Base-by-base conservation (phyloP, 2,113 vertebrate species). In the Pandion haliaetus region DNA sequence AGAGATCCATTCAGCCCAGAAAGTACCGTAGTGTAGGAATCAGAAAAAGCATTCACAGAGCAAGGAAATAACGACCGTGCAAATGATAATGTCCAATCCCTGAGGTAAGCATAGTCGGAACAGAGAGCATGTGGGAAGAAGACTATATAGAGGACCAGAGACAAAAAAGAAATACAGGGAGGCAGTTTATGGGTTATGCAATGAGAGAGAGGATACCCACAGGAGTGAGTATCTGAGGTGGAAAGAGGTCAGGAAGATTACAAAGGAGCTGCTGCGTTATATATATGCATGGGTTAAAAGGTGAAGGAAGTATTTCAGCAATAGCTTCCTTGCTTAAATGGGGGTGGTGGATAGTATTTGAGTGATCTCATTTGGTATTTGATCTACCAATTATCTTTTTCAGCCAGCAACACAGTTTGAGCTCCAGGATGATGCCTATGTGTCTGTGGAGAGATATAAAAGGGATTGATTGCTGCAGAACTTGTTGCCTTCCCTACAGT, bases 1-100 rank as follows among this genome's bases (percentile, higher is more conserved):
- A 97, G 97, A 94, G 95, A 91, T 92, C 86, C 86, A 76, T 93
- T 77, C 77, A 86, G 82, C 83, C 91, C 88, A 86, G 92, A 96
- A 96, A 36, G 72, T 63, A 72, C 61, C 3, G 0, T 19, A 71
- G 88, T 18, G 5, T 31, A 81, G 67, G 88, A 91, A 86, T 69
- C 83, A 42, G 88, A 63, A 71, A 92, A 90, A 88, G 16, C 31
- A 65, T 66, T 57, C 77, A 42, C 50, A 63, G 31, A 80, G 49
- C 5, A 57, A 49, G 28, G 8, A 62, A 57, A 81, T 50, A 88
- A 61, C 0, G 4, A 70, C 44, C 10, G 3, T 74, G 77, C 6
- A 85, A 71, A 90, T 1, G 18, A 76, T 45, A 40, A 57, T 83
- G 36, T 62, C 40, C 82, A 44, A 1, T 38, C 47, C 36, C 79